phyloP scores from a whole-genome alignment of 2,888 invertebrate genomes.

The Podabrus alpinus region DNA sequence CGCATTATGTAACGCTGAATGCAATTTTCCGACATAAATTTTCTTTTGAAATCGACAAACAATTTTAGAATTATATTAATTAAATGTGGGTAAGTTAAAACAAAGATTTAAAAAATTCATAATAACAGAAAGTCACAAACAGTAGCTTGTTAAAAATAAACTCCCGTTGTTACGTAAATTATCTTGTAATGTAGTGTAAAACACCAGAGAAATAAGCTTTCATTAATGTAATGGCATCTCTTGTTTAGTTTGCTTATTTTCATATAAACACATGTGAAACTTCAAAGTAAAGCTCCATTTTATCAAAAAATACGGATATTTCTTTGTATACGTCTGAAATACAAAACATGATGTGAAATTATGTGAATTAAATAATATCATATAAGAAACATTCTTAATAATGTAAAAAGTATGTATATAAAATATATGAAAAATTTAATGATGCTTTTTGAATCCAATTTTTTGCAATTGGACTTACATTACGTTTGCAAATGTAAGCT shows the following conservation, averaged over 20 bases:
- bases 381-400: no score
- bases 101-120: background rate
- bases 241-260: constrained; percentile 24
- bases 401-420: background rate
- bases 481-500: background rate
- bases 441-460: background rate
- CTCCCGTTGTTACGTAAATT: constrained; percentile 15
- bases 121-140: background rate
- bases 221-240: constrained; percentile 27
- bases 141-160: constrained; percentile 23
- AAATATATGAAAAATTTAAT: background rate
- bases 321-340: background rate
- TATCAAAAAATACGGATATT: background rate
- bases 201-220: constrained; percentile 26
- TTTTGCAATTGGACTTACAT: background rate
- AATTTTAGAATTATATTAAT: background rate
- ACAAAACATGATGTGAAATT: background rate
- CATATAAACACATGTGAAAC: constrained; percentile 15
- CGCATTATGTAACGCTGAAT: no score
- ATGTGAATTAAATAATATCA: background rate
- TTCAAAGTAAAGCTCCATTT: background rate
- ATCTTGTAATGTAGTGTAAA: constrained; percentile 21
- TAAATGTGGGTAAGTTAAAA: background rate
- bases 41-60: background rate
- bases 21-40: background rate